phyloP scores from a whole-genome alignment of 92 coral and sea anemone genomes.

The Palythoa heliodiscus region DNA sequence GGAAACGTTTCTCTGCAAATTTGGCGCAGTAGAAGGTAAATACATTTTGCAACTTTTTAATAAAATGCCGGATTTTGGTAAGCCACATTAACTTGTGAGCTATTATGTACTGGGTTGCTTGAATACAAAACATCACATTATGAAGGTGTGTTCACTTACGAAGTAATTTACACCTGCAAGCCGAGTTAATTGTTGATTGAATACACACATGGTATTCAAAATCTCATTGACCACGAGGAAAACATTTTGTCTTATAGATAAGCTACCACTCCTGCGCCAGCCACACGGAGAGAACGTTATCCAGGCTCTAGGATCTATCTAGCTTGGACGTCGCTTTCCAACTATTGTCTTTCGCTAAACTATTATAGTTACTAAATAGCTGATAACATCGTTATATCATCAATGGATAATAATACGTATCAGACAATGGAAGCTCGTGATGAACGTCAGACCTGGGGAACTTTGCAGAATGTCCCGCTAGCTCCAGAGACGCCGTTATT shows the following conservation, averaged over 20 bases:
- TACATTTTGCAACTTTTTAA: constrained; percentile 47
- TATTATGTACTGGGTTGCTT: constrained; percentile 58
- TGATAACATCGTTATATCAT: constrained; percentile 37
- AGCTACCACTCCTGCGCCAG: not conserved
- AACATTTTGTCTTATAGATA: constrained; percentile 41
- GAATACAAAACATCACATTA: constrained; percentile 73
- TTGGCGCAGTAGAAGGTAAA: constrained; percentile 52
- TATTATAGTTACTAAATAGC: constrained; percentile 22
- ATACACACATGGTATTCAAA: constrained; percentile 75
- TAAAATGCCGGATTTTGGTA: constrained; percentile 51
- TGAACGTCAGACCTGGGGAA: constrained; percentile 28
- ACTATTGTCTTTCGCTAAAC: constrained; percentile 1
- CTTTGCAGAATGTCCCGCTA: constrained; percentile 32
- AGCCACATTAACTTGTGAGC: constrained; percentile 52
- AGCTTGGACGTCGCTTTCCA: constrained; percentile 1
- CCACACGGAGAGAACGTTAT: constrained; percentile 17
- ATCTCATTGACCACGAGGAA: constrained; percentile 46
- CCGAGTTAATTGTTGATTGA: constrained; percentile 67
- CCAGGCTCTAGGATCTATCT: not conserved
- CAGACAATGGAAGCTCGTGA: constrained; percentile 31
- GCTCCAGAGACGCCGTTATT: constrained; percentile 17
- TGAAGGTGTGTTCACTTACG: constrained; percentile 70
- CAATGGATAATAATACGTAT: not conserved
- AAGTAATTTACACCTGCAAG: constrained; percentile 82
- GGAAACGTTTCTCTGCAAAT: constrained; percentile 46